Evolutionary conservation across 2,797 vertebrate genomes (phyloP), one percentile per base, ranked within the genome.

Genomic region (Chiroxiphia lanceolata): DNA sequence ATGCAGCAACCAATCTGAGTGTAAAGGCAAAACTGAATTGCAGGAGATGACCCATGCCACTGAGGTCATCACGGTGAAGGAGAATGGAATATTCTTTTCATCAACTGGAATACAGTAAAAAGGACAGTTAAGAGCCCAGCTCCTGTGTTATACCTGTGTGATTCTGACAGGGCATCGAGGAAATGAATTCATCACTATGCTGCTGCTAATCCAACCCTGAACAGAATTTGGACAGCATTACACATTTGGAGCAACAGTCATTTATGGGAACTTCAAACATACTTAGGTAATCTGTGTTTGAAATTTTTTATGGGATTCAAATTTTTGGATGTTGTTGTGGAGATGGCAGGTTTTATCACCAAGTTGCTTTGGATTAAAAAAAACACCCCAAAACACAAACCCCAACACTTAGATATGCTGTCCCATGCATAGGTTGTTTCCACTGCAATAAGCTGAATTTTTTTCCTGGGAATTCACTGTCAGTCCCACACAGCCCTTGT

Each of bases 11-110:
- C 25, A 69, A 40, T 64, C 65, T 79, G 83, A 74, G 44, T 65
- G 48, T 40, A 53, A 87, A 91, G 80, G 56, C 45, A 59, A 89
- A 85, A 90, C 26, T 31, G 47, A 83, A 93, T 90, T 83, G 31
- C 67, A 83, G 45, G 54, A 64, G 68, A 21, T 94, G 50, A 86
- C 87, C 79, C 51, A 33, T 45, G 40, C 16, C 63, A 56, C 57
- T 83, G 13, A 82, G 31, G 60, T 87, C n/a, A 36, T 53, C 5
- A 14, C 0, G 3, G 36, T 67, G 56, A 86, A 38, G 82, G 18
- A 48, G 42, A 40, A 63, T 27, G 48, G 72, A 83, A 67, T 90
- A 59, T 64, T 88, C 31, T 88, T 64, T 83, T 82, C 22, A 16
- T 67, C 40, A 77, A 51, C 31, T 70, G 20, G 19, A 79, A 34